Percentiles rank a stretch among this genome's conserved stretches.
Conservation (phyloP, 2,888 invertebrate species). For the Latheticus oryzae region DNA sequence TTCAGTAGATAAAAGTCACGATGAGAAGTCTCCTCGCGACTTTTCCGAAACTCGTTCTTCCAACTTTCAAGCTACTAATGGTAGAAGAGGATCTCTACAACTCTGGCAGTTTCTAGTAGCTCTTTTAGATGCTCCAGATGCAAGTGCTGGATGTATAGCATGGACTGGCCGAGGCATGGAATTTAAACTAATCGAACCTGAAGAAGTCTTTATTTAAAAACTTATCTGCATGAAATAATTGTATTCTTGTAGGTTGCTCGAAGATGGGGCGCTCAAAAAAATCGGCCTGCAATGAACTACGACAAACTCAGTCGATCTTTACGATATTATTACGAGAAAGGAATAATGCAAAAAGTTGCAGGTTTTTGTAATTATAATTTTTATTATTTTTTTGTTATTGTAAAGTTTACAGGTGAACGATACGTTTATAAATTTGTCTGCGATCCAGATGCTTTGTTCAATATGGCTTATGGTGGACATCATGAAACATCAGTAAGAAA, state of each 20-base stretch:
- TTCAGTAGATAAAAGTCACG: constrained; percentile 40
- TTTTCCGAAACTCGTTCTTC: constrained; percentile 50
- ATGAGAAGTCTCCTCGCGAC: constrained; percentile 52
- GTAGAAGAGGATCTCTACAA: constrained; percentile 85
- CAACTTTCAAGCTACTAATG: constrained; percentile 52
- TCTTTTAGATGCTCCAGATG: constrained; percentile 75
- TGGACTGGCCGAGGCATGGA: constrained; percentile 97
- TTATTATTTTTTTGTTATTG: neutral
- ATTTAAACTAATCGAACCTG: constrained; percentile 95
- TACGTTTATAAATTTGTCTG: constrained; percentile 98
- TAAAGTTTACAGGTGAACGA: constrained; percentile 80
- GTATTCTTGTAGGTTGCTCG: constrained; percentile 79
- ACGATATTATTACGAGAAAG: constrained; percentile 97
- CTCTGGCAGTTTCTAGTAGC: constrained; percentile 96
- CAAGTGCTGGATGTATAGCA: constrained; percentile 84
- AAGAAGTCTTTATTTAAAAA: constrained; percentile 77
- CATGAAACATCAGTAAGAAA: constrained; percentile 52
- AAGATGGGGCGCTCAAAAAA: constrained; percentile 96
- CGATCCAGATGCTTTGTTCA: constrained; percentile 91
- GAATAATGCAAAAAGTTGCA: constrained; percentile 98
- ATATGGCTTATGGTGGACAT: constrained; percentile 76
- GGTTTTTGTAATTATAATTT: constrained; percentile 64
- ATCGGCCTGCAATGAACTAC: constrained; percentile 97
- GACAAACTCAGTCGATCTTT: constrained; percentile 94
- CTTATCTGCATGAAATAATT: constrained; percentile 3